Evolutionary conservation across 1,140 invertebrate species (phyloP).

Genomic region (Semibalanus balanoides): DNA sequence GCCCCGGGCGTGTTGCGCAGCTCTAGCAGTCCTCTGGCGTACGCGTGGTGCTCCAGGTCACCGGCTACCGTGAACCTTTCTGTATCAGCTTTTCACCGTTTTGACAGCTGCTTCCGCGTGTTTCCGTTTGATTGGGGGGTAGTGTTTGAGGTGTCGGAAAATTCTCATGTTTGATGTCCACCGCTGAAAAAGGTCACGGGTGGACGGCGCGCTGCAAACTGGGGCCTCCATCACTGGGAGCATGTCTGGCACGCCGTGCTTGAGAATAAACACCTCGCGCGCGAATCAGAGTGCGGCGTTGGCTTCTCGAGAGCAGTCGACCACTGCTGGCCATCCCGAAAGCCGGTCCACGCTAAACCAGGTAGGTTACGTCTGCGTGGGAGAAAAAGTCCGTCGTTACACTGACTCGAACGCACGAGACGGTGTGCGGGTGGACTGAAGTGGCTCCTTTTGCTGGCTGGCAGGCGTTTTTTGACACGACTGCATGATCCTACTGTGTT

Average conservation of each 20-base stretch:
- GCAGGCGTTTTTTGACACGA: neutral
- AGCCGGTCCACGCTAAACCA: too few relatives aligned
- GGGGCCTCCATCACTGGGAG: neutral
- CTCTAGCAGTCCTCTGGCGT: constrained; percentile 7
- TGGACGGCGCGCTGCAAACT: neutral
- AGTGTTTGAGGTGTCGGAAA: constrained; percentile 12
- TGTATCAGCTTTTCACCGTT: constrained; percentile 12
- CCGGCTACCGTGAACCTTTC: neutral
- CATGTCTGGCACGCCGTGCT: neutral
- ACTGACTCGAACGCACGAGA: too few relatives aligned
- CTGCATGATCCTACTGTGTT: neutral
- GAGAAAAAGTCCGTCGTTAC: too few relatives aligned
- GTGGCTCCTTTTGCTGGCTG: constrained; percentile 7
- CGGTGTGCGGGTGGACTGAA: neutral
- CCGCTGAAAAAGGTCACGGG: neutral
- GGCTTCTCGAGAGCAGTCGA: neutral
- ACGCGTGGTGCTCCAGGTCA: constrained; percentile 6
- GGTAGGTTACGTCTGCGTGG: too few relatives aligned
- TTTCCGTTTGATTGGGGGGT: constrained; percentile 12
- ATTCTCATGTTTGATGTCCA: neutral
- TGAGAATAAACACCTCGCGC: neutral
- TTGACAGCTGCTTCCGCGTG: constrained; percentile 13
- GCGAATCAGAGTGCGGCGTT: neutral
- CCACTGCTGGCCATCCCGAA: neutral
- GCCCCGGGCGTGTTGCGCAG: neutral